A percentile compares a stretch with the other conserved stretches of the same genome.
Conservation (phyloP, 2,888 invertebrate genomes). For the Nasonovia ribisnigri region DNA sequence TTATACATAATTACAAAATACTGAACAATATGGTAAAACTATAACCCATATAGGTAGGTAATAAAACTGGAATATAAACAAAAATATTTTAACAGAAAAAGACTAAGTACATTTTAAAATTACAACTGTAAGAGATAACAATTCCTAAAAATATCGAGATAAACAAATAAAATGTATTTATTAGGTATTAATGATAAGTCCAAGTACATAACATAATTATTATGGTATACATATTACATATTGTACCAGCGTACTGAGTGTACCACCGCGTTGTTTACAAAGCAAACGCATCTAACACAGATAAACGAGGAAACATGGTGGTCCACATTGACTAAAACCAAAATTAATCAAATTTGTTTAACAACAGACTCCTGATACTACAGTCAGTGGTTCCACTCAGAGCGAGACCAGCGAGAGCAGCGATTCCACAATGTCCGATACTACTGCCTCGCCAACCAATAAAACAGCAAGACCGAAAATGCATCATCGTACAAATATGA, state of each 20-base stretch:
- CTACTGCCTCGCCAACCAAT: background rate
- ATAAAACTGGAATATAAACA: background rate
- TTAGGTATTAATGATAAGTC: background rate
- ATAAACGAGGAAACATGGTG: background rate
- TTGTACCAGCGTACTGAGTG: background rate
- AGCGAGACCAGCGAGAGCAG: too few relatives aligned
- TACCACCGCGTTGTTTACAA: background rate
- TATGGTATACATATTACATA: background rate
- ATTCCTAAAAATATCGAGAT: background rate
- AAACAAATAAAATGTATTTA: background rate
- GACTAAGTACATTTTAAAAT: background rate
- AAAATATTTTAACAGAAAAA: background rate
- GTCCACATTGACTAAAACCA: background rate
- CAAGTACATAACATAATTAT: background rate
- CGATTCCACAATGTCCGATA: background rate
- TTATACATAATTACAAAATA: background rate
- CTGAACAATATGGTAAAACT: background rate
- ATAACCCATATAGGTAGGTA: background rate
- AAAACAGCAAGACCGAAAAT: background rate
- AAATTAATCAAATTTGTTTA: background rate
- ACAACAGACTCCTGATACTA: background rate
- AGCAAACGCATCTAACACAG: background rate
- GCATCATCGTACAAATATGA: background rate
- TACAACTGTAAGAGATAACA: background rate
- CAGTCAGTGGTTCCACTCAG: background rate